These are phyloP conservation scores for Chanos chanos DNA, from an alignment of 2,797 vertebrate species.

Conservation along the genomic window DNA sequence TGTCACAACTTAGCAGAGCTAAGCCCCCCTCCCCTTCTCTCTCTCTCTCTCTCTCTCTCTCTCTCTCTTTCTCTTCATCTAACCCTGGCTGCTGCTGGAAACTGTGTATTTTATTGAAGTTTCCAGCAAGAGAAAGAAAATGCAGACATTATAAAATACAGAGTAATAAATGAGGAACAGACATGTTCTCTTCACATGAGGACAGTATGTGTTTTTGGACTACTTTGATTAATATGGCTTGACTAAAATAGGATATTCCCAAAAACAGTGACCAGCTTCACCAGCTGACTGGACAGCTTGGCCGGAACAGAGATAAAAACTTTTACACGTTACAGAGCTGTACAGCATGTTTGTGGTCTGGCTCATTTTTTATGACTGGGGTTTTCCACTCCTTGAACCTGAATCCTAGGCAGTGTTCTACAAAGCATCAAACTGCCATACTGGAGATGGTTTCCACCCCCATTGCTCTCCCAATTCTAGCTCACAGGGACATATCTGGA, in stretches of 20 bases:
- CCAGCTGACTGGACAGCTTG: constrained; percentile 31
- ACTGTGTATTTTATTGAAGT: constrained; percentile 50
- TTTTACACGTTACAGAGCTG: constrained; percentile 29
- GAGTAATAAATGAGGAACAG: constrained; percentile 62
- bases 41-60: too few species aligned
- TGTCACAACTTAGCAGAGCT: too few species aligned
- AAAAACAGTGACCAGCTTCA: constrained; percentile 6
- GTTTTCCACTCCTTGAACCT: constrained; percentile 66
- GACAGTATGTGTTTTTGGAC: constrained; percentile 33
- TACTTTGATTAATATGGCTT: constrained; percentile 14
- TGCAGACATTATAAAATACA: constrained; percentile 60
- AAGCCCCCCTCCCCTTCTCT: too few species aligned
- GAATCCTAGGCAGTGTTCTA: constrained; percentile 43
- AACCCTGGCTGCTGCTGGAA: constrained; percentile 45
- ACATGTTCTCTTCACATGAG: constrained; percentile 45
- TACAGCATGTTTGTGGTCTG: constrained; percentile 39
- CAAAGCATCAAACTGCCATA: constrained; percentile 46
- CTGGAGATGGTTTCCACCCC: constrained; percentile 55
- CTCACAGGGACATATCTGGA: constrained; percentile 64
- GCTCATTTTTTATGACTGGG: constrained; percentile 49
- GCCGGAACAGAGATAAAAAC: constrained; percentile 45
- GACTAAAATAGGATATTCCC: constrained; percentile 4
- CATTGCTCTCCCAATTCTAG: constrained; percentile 54
- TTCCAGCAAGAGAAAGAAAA: constrained; percentile 59
- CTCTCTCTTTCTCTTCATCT: constrained; percentile 30